Evolutionary conservation across 2,113 vertebrate species (phyloP).

Genomic region (Crypturellus undulatus): DNA sequence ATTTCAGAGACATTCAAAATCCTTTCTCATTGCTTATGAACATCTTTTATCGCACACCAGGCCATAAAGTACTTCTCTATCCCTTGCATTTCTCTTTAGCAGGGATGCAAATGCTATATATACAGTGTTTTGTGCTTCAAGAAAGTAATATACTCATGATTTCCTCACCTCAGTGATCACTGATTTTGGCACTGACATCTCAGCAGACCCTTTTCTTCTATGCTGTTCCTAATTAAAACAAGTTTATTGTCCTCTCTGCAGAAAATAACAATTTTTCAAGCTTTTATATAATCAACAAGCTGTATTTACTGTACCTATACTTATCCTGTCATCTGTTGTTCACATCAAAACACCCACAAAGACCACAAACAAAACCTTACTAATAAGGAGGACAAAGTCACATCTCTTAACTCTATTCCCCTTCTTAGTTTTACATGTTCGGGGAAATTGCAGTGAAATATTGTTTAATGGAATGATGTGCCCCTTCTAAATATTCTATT

Average conservation of each 20-base stretch:
- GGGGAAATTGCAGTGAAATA: not conserved
- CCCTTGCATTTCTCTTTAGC: not conserved
- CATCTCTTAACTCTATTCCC: not conserved
- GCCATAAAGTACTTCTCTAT: not conserved
- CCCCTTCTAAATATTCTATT: not conserved
- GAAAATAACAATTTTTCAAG: not conserved
- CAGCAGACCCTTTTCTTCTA: not conserved
- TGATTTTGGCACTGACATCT: not conserved
- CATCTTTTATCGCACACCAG: not conserved
- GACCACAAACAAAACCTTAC: not conserved
- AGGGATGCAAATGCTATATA: not conserved
- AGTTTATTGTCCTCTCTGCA: not conserved
- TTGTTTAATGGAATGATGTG: not conserved
- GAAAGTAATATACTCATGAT: not conserved
- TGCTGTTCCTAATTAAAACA: not conserved
- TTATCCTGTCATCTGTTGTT: not conserved
- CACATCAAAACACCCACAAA: not conserved
- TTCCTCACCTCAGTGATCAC: not conserved
- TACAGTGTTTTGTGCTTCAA: not conserved
- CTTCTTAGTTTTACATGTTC: not conserved
- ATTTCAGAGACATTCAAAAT: not conserved
- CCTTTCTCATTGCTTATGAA: not conserved
- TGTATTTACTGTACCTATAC: not conserved
- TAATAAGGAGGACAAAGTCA: not conserved
- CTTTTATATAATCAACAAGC: not conserved